Conservation (phyloP, 2,797 vertebrate genomes). For the Percopsis omiscomaycus region DNA sequence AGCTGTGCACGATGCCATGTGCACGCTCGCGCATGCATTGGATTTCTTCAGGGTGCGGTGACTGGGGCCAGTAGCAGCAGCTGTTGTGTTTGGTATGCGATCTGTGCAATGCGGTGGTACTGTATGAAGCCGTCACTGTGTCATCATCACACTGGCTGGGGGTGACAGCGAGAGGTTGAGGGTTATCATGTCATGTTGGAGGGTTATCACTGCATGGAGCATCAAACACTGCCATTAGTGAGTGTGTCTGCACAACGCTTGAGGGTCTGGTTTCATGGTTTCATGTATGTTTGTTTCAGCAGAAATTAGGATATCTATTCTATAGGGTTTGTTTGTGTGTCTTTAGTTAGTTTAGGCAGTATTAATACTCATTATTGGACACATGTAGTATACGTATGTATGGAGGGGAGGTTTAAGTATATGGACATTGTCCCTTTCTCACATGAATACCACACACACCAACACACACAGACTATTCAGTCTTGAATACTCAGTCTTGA, state of each 20-base stretch:
- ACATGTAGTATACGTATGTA: neutral
- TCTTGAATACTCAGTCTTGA: no score
- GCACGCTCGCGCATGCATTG: slow-evolving; percentile 23
- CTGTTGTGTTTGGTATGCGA: slow-evolving; percentile 54
- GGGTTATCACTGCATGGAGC: slow-evolving; percentile 2
- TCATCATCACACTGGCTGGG: slow-evolving; percentile 32
- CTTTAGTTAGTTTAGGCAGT: no score
- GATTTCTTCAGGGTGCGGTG: slow-evolving; percentile 35
- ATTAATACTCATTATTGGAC: no score
- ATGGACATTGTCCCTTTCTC: neutral
- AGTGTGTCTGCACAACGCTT: neutral
- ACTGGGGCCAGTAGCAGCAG: slow-evolving; percentile 39
- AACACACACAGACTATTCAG: no score
- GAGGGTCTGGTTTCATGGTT: neutral
- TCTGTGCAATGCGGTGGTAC: slow-evolving; percentile 24
- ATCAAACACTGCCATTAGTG: neutral
- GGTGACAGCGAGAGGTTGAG: slow-evolving; percentile 21
- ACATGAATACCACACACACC: neutral
- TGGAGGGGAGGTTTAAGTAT: neutral
- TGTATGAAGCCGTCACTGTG: slow-evolving; percentile 28
- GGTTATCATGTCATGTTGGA: neutral
- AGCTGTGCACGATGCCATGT: slow-evolving; percentile 25
- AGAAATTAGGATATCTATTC: no score
- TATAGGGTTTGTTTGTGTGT: no score
- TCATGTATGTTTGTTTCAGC: neutral